These are phyloP conservation scores for Pheosia tremula DNA, from an alignment of 2,888 invertebrate species.

Conservation along the genomic window DNA sequence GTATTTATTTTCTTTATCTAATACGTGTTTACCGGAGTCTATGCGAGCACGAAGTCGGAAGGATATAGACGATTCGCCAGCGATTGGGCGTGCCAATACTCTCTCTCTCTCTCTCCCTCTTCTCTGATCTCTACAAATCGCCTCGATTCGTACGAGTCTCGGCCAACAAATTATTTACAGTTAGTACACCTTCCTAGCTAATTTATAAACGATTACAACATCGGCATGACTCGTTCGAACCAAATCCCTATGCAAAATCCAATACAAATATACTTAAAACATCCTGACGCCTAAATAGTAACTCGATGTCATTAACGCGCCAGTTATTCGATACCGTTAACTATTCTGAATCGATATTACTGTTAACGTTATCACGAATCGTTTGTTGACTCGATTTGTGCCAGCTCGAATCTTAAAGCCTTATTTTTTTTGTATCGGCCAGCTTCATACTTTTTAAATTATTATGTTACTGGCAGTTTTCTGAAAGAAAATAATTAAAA, in stretches of 20 bases:
- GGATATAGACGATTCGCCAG: no score
- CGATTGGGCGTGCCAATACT: no score
- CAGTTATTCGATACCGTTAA: slow-evolving; percentile 58
- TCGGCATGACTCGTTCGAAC: slow-evolving; percentile 24
- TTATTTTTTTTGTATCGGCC: slow-evolving; percentile 19
- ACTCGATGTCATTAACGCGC: slow-evolving; percentile 36
- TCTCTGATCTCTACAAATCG: no score
- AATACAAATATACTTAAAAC: slow-evolving; percentile 44
- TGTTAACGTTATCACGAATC: slow-evolving; percentile 62
- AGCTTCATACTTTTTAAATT: slow-evolving; percentile 15
- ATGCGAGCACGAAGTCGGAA: no score
- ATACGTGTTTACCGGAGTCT: no score
- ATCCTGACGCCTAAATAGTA: slow-evolving; percentile 42
- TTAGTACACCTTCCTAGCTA: neutral
- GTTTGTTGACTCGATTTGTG: slow-evolving; percentile 36
- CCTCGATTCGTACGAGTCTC: no score
- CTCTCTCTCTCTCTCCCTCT: no score
- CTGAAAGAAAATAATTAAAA: neutral
- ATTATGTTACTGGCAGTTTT: neutral
- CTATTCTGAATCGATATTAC: slow-evolving; percentile 59
- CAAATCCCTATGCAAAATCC: slow-evolving; percentile 28
- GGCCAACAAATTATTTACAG: neutral
- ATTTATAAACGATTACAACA: slow-evolving; percentile 7
- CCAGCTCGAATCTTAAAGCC: slow-evolving; percentile 23
- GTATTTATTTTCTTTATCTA: no score